phyloP scores from a whole-genome alignment of 2,888 invertebrate species.

The Nomada lathburiana region DNA sequence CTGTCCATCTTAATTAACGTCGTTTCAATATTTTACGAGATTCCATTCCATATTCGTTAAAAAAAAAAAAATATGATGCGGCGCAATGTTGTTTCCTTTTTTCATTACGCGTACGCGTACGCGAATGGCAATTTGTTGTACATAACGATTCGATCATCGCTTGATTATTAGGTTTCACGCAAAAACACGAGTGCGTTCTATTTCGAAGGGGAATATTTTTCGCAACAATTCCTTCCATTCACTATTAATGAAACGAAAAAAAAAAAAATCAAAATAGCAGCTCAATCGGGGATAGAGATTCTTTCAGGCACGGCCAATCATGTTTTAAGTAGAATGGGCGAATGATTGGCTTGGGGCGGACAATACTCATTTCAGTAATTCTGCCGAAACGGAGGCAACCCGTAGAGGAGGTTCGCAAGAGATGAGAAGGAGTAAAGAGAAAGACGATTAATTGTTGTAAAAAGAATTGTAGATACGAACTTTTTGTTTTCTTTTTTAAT shows the following conservation, averaged over 20 bases:
- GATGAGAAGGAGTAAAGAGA: slow-evolving; percentile 24
- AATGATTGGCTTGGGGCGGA: no score
- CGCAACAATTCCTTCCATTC: background rate
- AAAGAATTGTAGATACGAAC: slow-evolving; percentile 78
- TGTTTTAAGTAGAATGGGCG: no score
- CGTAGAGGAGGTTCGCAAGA: background rate
- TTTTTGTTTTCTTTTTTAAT: slow-evolving; percentile 25
- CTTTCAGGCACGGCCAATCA: no score
- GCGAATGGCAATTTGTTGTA: background rate
- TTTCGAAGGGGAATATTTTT: background rate
- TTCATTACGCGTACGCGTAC: background rate
- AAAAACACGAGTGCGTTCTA: background rate
- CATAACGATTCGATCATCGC: background rate
- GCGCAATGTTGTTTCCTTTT: background rate
- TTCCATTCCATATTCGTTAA: background rate
- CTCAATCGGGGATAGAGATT: no score
- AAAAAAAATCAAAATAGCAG: no score
- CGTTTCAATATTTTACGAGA: background rate
- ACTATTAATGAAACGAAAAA: no score
- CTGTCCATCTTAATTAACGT: slow-evolving; percentile 23
- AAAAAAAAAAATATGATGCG: background rate
- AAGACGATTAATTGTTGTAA: slow-evolving; percentile 59
- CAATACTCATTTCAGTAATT: background rate
- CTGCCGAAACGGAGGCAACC: background rate
- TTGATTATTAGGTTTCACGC: background rate